Evolutionary conservation across 1,140 invertebrate genomes (phyloP), one percentile per base, ranked within the genome.

Genomic region (Eupeodes corollae): DNA sequence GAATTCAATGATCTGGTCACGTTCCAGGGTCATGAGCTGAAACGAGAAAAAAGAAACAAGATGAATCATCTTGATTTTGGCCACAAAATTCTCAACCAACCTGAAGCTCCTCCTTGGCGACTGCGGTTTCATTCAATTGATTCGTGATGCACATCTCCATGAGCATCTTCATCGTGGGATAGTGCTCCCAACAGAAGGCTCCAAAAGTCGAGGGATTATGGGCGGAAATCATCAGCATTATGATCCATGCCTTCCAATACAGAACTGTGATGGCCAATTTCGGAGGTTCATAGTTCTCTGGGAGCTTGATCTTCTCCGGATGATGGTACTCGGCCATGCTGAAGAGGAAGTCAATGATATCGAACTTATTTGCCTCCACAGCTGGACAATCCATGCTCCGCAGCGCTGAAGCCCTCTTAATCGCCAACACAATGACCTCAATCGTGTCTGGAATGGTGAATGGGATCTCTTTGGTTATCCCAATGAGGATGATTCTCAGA

Each of bases 61-160:
- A 42, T 30, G 41, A 45, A 58, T 56, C 49, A 53, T 26, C 21
- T 3, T 5, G 21, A 26, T 3, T 14, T 6, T 37, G 5, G 3
- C 11, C 11, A 5, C 13, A 16, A 37, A 37, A 37, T 14, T 37
- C 21, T 26, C n/a, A n/a, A 33, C 39, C 6, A 41, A 63, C 62
- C 56, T 68, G 65, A 19, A 68, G 37, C 44, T 68, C 65, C 26
- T 68, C 66, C 42, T 68, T 67, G 32, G 55, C 48, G 10, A 56
- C 42, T 6, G 48, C 18, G 2, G 44, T 45, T n/a, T 50, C 62
- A 19, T 56, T 52, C 41, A 68, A 68, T 45, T 68, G 66, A 47
- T 90, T 93, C 8, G 93, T 98, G 57, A 98, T 97, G 57, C 91
- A 93, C 84, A 94, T 94, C 75, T 98, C 92, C 77, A 97, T 96